phyloP scores from a whole-genome alignment of 2,113 vertebrate species.

The Sitta europaea region DNA sequence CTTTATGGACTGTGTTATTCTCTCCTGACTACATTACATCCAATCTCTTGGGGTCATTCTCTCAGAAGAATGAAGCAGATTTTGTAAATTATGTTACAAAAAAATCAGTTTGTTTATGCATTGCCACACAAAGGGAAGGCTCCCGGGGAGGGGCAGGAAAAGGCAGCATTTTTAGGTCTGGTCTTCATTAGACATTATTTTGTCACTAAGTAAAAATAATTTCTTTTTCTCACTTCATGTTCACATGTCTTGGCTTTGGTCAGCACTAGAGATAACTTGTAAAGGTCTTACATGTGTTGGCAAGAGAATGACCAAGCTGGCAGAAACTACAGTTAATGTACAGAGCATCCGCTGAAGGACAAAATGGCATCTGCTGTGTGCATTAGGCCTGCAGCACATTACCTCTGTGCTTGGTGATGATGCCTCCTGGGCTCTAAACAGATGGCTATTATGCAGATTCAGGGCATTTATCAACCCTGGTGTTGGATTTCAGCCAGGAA shows the following conservation, averaged over 20 bases:
- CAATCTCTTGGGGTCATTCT: not conserved
- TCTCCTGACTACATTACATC: not conserved
- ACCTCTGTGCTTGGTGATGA: not conserved
- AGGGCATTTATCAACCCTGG: not conserved
- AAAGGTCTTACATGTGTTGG: constrained; percentile 25
- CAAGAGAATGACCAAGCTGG: not conserved
- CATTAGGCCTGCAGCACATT: not conserved
- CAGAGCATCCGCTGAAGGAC: constrained; percentile 1
- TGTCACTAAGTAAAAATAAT: not conserved
- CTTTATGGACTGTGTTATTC: not conserved
- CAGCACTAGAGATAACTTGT: not conserved
- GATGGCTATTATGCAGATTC: not conserved
- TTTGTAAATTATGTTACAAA: not conserved
- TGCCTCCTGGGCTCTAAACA: not conserved
- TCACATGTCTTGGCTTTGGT: not conserved
- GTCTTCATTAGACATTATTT: not conserved
- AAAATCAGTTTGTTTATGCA: not conserved
- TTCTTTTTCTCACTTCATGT: not conserved
- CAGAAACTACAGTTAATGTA: not conserved
- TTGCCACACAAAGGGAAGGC: not conserved
- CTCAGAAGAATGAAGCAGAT: not conserved
- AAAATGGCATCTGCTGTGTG: not conserved
- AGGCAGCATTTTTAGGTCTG: not conserved
- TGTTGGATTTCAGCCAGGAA: not conserved
- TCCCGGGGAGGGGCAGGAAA: not conserved